A percentile compares a stretch with the other conserved stretches of the same genome.
These are phyloP conservation scores for Cichladusa arquata DNA, from an alignment of 2,113 vertebrate species.

Conservation along the genomic window DNA sequence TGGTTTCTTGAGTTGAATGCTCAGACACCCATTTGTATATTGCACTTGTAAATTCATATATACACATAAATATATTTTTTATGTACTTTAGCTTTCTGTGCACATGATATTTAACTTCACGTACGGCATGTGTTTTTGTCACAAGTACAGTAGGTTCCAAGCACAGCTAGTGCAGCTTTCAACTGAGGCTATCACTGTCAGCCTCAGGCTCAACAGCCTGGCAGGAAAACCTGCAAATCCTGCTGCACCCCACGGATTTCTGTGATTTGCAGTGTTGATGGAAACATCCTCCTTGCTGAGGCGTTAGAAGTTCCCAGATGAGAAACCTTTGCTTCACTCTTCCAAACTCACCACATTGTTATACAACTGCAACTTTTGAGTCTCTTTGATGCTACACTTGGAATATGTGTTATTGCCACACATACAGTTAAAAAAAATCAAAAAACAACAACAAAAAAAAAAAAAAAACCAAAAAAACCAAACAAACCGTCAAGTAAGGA, in stretches of 20 bases:
- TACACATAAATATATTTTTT: background rate
- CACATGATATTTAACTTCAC: background rate
- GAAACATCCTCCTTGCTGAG: background rate
- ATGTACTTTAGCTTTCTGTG: background rate
- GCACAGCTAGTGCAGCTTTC: background rate
- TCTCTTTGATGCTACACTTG: background rate
- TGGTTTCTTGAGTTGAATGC: background rate
- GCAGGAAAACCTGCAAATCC: conserved; percentile 49
- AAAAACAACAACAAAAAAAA: too few relatives aligned
- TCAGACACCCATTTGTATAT: background rate
- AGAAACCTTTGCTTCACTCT: background rate
- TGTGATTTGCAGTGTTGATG: background rate
- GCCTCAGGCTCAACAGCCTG: conserved; percentile 22
- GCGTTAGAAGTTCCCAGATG: background rate
- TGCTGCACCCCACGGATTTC: background rate
- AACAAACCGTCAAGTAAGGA: background rate
- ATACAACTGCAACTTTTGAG: background rate
- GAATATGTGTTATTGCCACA: background rate
- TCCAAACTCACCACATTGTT: background rate
- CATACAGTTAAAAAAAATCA: background rate
- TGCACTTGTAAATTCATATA: background rate
- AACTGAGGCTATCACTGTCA: background rate
- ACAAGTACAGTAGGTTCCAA: background rate
- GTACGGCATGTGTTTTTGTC: background rate
- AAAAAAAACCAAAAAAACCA: background rate